phyloP scores from a whole-genome alignment of 1,140 invertebrate species.

The Panagrolaimus sp. region DNA sequence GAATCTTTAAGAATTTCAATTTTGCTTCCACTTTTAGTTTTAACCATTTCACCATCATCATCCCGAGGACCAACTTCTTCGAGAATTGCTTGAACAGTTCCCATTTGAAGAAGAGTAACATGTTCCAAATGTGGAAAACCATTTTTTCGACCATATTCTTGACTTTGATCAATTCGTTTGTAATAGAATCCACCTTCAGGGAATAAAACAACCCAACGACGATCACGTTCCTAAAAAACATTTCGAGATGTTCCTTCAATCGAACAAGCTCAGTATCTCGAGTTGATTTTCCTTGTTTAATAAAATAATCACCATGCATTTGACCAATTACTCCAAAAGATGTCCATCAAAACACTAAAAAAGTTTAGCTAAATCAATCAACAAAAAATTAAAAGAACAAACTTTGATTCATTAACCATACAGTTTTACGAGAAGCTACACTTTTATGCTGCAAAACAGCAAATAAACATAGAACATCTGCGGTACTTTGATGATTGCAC shows the following conservation, averaged over 20 bases:
- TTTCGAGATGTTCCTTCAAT: conserved; percentile 69
- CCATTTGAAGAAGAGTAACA: conserved; percentile 78
- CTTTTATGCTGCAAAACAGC: conserved; percentile 72
- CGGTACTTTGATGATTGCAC: conserved; percentile 89
- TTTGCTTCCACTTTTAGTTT: conserved; percentile 7
- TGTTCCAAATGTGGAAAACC: conserved; percentile 76
- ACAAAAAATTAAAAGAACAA: too few species aligned
- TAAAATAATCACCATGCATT: conserved; percentile 89
- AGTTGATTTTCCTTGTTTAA: conserved; percentile 74
- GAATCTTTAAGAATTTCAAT: conserved; percentile 58
- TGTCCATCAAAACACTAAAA: conserved; percentile 84
- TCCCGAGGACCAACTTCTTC: conserved; percentile 64
- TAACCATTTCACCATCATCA: not conserved
- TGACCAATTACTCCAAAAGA: conserved; percentile 88
- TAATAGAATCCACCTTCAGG: conserved; percentile 88
- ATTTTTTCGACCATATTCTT: conserved; percentile 77
- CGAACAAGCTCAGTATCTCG: conserved; percentile 71
- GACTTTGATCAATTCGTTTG: conserved; percentile 77
- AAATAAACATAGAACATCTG: conserved; percentile 88
- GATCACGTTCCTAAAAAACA: conserved; percentile 70
- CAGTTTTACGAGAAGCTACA: conserved; percentile 43
- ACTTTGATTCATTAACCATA: conserved; percentile 99
- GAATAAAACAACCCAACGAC: conserved; percentile 85
- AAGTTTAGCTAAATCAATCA: too few species aligned
- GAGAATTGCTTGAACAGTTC: conserved; percentile 77